phyloP scores from a whole-genome alignment of 2,797 vertebrate genomes.

The Parauchenoglanis ngamensis region DNA sequence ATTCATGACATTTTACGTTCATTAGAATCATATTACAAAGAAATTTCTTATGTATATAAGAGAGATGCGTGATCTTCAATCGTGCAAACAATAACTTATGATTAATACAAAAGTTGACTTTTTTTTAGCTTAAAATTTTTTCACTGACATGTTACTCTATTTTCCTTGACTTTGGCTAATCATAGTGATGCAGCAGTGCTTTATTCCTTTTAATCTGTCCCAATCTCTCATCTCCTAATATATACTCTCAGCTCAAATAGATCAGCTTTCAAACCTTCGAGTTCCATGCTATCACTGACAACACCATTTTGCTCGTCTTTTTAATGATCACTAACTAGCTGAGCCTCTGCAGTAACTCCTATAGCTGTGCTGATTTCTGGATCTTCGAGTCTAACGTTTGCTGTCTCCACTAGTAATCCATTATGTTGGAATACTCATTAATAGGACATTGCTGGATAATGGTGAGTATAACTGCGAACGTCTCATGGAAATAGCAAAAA shows the following conservation, averaged over 20 bases:
- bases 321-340: not conserved
- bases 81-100: not conserved
- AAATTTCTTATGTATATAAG: not conserved
- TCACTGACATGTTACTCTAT: not conserved
- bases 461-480: too few species aligned
- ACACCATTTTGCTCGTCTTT: not conserved
- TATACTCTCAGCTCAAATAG: not conserved
- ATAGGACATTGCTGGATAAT: too few species aligned
- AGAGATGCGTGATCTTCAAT: not conserved
- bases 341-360: not conserved
- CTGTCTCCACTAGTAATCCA: not conserved
- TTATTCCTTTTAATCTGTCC: not conserved
- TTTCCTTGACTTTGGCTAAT: not conserved
- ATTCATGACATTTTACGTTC: not conserved
- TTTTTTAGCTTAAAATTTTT: not conserved
- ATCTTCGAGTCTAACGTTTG: not conserved
- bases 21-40: not conserved
- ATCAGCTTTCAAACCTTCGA: not conserved
- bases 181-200: not conserved
- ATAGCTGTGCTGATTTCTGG: not conserved
- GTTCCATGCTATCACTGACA: not conserved
- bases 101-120: not conserved
- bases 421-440: not conserved
- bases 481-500: not conserved
- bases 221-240: too few species aligned